A percentile compares a stretch with the other conserved stretches of the same genome.
phyloP scores from a whole-genome alignment of 1,140 invertebrate genomes.

The Vanessa atalanta region DNA sequence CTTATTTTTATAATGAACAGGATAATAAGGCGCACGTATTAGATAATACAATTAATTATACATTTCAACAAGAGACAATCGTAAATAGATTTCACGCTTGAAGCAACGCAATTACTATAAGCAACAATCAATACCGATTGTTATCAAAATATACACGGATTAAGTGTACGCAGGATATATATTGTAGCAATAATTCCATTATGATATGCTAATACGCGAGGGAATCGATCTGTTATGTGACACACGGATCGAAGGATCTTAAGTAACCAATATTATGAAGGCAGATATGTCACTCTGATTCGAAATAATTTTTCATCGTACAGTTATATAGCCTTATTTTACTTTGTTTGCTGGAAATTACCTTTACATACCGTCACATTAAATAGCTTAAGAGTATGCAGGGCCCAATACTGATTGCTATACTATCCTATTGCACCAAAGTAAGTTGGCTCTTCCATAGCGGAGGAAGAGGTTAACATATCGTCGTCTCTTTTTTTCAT shows the following conservation, averaged over 20 bases:
- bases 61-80: slow-evolving; percentile 5
- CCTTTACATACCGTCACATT: too few relatives aligned
- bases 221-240: background rate
- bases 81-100: slow-evolving; percentile 8
- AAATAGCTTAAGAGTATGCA: too few relatives aligned
- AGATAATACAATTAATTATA: background rate
- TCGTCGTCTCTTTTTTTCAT: too few relatives aligned
- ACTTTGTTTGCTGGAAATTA: too few relatives aligned
- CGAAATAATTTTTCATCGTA: too few relatives aligned
- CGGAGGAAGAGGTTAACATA: too few relatives aligned
- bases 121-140: slow-evolving; percentile 8
- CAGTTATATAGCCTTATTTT: too few relatives aligned
- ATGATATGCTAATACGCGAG: slow-evolving; percentile 14
- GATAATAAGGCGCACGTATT: background rate
- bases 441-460: too few relatives aligned
- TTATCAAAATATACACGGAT: slow-evolving; percentile 11
- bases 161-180: slow-evolving; percentile 13
- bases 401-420: too few relatives aligned
- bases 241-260: background rate
- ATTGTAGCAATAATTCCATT: slow-evolving; percentile 14
- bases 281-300: too few relatives aligned
- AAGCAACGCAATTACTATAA: slow-evolving; percentile 13
- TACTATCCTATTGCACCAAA: too few relatives aligned
- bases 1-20: too few relatives aligned
- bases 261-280: background rate